These are phyloP conservation scores for Chymomyza fuscimana DNA, from an alignment of 2,888 invertebrate species.

Conservation along the genomic window DNA sequence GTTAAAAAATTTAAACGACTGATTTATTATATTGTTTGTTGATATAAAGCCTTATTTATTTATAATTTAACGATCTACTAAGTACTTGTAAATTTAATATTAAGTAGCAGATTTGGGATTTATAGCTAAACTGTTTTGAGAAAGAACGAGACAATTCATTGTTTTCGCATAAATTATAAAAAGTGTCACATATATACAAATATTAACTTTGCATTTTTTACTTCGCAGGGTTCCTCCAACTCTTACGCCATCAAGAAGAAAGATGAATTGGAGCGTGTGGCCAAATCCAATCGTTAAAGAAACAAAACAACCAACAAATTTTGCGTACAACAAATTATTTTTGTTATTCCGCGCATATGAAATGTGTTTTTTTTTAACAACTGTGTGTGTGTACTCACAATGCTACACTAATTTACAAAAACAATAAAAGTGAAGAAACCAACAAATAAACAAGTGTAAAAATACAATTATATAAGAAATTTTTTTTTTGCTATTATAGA, in stretches of 20 bases:
- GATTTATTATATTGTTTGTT: not conserved
- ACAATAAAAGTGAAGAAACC: constrained; percentile 45
- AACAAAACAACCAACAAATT: constrained; percentile 19
- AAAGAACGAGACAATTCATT: too few species aligned
- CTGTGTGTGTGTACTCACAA: constrained; percentile 6
- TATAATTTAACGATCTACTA: too few species aligned
- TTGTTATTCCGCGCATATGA: constrained; percentile 1
- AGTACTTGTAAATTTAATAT: too few species aligned
- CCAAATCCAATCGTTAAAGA: constrained; percentile 99
- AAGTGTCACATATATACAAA: too few species aligned
- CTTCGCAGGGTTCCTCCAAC: constrained; percentile 94
- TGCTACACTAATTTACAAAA: constrained; percentile 25
- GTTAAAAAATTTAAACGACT: too few species aligned
- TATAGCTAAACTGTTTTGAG: too few species aligned
- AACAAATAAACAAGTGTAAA: constrained; percentile 31
- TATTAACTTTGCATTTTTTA: constrained; percentile 4
- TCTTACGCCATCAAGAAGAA: constrained; percentile 99
- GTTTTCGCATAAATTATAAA: too few species aligned
- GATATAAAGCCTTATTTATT: too few species aligned
- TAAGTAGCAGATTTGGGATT: too few species aligned
- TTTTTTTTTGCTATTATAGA: constrained; percentile 22
- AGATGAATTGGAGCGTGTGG: constrained; percentile 99
- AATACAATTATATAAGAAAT: constrained; percentile 5
- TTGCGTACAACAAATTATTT: constrained; percentile 26
- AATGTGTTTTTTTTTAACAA: constrained; percentile 30